Evolutionary conservation across 2,113 vertebrate genomes (phyloP).

Genomic region (Taurulus bubalis): DNA sequence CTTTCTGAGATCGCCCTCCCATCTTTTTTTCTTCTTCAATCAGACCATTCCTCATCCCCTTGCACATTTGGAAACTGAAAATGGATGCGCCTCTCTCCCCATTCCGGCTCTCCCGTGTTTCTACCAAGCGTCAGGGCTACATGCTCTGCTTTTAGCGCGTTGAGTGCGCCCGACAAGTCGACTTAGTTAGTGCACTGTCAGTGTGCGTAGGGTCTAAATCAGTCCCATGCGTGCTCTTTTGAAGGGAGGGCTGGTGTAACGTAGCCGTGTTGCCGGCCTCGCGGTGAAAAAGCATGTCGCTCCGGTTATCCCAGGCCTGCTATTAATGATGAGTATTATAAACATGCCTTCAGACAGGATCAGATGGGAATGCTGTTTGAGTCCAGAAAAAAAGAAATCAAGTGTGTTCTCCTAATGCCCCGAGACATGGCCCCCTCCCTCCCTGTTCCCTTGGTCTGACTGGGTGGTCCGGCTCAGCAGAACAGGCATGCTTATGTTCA

Average conservation of each 20-base stretch:
- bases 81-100: conserved; percentile 13
- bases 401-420: conserved; percentile 81
- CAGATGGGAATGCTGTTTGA: conserved; percentile 83
- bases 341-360: conserved; percentile 82
- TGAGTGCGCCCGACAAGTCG: conserved; percentile 64
- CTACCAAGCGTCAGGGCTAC: conserved; percentile 20
- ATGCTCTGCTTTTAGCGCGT: conserved; percentile 33
- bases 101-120: conserved; percentile 16
- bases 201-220: conserved; percentile 69
- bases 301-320: conserved; percentile 77
- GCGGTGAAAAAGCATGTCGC: conserved; percentile 73
- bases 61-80: conserved; percentile 2
- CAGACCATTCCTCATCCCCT: background rate
- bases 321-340: conserved; percentile 86
- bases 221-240: conserved; percentile 71
- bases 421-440: conserved; percentile 75
- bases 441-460: conserved; percentile 72
- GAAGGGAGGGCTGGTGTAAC: conserved; percentile 57
- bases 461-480: conserved; percentile 83
- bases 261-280: conserved; percentile 62
- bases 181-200: conserved; percentile 75
- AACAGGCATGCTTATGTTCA: conserved; percentile 80
- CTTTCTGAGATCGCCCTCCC: conserved; percentile 25
- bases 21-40: background rate
- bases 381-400: conserved; percentile 83